Conservation (phyloP, 2,888 invertebrate species). For the Calameuta filiformis region DNA sequence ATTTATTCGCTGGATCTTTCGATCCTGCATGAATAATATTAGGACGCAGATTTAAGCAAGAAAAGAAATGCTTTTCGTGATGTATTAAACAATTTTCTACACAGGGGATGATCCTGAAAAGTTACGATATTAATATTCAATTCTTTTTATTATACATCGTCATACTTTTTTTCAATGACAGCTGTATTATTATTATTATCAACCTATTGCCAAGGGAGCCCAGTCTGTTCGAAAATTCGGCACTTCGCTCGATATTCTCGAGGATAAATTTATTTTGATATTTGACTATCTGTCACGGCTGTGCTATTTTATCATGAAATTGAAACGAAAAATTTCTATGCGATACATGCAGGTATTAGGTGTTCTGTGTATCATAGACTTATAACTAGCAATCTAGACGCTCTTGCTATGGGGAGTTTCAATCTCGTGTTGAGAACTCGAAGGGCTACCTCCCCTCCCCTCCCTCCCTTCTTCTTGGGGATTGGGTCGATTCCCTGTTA, state of each 20-base stretch:
- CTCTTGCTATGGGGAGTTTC: conserved; percentile 12
- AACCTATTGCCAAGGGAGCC: background rate
- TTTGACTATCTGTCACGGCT: background rate
- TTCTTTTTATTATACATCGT: background rate
- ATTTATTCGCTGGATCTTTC: background rate
- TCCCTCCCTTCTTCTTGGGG: conserved; percentile 32
- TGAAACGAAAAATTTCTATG: background rate
- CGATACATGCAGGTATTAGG: no score
- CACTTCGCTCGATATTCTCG: background rate
- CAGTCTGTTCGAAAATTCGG: background rate
- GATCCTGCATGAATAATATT: background rate
- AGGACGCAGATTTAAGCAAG: background rate
- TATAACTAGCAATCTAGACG: conserved; percentile 62
- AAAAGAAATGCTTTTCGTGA: background rate
- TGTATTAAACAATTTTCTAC: background rate
- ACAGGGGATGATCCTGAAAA: background rate
- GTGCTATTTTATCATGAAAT: background rate
- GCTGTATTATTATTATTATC: background rate
- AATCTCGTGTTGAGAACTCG: background rate
- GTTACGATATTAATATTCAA: background rate
- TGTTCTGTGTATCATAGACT: conserved; percentile 8
- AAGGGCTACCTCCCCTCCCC: conserved; percentile 45
- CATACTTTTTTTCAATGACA: background rate
- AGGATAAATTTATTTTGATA: background rate
- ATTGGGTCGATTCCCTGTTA: conserved; percentile 63